phyloP scores from a whole-genome alignment of 2,113 vertebrate species.

The Dromas ardeola region DNA sequence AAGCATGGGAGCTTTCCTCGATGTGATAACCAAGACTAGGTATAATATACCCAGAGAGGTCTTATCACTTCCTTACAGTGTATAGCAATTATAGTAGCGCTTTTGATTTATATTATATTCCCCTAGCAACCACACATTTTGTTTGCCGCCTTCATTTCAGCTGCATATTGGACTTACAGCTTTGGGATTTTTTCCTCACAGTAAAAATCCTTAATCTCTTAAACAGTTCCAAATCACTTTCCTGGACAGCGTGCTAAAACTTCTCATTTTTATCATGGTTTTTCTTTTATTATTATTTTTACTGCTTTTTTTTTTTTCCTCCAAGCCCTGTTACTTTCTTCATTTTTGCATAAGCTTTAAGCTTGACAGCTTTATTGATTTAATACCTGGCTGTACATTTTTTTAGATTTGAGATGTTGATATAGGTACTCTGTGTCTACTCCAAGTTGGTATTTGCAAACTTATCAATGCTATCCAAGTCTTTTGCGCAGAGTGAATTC shows the following conservation, averaged over 20 bases:
- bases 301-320: neutral
- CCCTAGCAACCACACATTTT: slow-evolving; percentile 39
- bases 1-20: neutral
- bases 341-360: neutral
- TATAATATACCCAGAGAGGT: slow-evolving; percentile 40
- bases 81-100: slow-evolving; percentile 25
- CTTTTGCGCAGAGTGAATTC: neutral
- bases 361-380: neutral
- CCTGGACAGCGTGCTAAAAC: neutral
- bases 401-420: neutral
- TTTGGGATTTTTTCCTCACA: neutral
- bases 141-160: neutral
- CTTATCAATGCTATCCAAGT: neutral
- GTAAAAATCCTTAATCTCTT: slow-evolving; percentile 37
- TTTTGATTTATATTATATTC: slow-evolving; percentile 55
- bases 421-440: neutral
- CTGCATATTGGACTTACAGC: neutral
- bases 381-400: neutral
- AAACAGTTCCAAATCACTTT: slow-evolving; percentile 17
- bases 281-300: neutral
- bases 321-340: neutral
- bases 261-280: neutral
- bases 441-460: neutral
- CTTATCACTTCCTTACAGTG: slow-evolving; percentile 55
- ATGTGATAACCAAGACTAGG: slow-evolving; percentile 1